These are phyloP conservation scores for Platyscapa corneri DNA, from an alignment of 1,140 invertebrate species.

Conservation along the genomic window DNA sequence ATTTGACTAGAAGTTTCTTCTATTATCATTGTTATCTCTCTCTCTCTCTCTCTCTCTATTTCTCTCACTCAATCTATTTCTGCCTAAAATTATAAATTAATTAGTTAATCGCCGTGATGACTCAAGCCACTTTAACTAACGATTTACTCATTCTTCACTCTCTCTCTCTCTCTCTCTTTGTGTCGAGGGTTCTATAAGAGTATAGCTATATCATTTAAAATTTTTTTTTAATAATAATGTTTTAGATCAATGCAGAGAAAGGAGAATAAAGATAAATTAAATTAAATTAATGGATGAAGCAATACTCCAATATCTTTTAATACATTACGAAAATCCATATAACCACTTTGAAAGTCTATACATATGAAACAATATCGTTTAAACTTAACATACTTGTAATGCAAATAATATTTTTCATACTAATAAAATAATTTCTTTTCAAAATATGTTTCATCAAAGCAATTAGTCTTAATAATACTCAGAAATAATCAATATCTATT, in stretches of 20 bases:
- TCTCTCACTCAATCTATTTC: neutral
- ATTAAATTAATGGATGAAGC: too few species aligned
- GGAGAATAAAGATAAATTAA: too few species aligned
- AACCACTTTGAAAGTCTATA: too few species aligned
- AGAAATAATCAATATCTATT: slow-evolving; percentile 11
- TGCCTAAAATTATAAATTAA: neutral
- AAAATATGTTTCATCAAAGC: neutral
- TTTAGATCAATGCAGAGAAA: too few species aligned
- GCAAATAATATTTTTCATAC: neutral
- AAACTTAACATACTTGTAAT: neutral
- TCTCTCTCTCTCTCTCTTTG: neutral
- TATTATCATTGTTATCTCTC: neutral
- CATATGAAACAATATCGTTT: too few species aligned
- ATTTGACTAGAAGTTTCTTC: neutral
- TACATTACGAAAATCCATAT: too few species aligned
- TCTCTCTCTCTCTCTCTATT: neutral
- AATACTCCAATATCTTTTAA: too few species aligned
- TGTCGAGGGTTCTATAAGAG: too few species aligned
- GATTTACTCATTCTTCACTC: neutral
- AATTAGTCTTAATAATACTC: neutral
- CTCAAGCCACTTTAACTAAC: neutral
- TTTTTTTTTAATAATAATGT: too few species aligned
- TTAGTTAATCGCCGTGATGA: neutral
- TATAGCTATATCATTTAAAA: too few species aligned
- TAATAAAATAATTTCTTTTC: neutral